These are phyloP conservation scores for Caenorhabditis panamensis DNA, from an alignment of 2,888 invertebrate species.

Conservation along the genomic window DNA sequence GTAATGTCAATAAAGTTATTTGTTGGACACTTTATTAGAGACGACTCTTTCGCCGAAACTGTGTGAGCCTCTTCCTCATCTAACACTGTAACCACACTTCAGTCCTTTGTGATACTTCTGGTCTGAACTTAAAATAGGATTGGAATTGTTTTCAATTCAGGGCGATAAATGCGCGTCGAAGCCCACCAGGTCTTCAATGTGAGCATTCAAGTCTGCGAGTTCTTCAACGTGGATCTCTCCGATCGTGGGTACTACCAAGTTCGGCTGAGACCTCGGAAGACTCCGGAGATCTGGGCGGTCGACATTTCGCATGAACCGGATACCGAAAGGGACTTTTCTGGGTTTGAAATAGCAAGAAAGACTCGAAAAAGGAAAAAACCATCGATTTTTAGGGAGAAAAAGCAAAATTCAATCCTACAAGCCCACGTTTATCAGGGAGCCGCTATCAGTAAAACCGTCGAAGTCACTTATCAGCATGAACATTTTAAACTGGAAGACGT, in stretches of 20 bases:
- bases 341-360: background rate
- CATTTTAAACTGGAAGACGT: conserved; percentile 58
- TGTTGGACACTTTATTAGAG: conserved; percentile 43
- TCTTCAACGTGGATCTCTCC: conserved; percentile 73
- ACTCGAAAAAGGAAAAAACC: background rate
- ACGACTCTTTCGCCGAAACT: background rate
- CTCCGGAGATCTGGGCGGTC: conserved; percentile 48
- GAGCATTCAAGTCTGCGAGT: conserved; percentile 68
- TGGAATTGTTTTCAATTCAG: background rate
- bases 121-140: background rate
- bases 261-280: conserved; percentile 50
- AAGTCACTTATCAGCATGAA: conserved; percentile 63
- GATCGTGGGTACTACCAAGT: conserved; percentile 78
- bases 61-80: conserved; percentile 12
- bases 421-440: conserved; percentile 43
- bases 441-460: conserved; percentile 60
- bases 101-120: conserved; percentile 45
- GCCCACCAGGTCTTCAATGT: conserved; percentile 70
- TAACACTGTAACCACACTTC: conserved; percentile 54
- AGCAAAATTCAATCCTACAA: conserved; percentile 28
- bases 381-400: conserved; percentile 4
- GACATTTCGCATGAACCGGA: conserved; percentile 50
- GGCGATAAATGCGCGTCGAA: conserved; percentile 63
- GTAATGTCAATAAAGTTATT: conserved; percentile 67
- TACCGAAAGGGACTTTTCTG: conserved; percentile 13